phyloP scores from a whole-genome alignment of 35 echinoderm and acorn worm genomes.

The Holothuria glaberrima region DNA sequence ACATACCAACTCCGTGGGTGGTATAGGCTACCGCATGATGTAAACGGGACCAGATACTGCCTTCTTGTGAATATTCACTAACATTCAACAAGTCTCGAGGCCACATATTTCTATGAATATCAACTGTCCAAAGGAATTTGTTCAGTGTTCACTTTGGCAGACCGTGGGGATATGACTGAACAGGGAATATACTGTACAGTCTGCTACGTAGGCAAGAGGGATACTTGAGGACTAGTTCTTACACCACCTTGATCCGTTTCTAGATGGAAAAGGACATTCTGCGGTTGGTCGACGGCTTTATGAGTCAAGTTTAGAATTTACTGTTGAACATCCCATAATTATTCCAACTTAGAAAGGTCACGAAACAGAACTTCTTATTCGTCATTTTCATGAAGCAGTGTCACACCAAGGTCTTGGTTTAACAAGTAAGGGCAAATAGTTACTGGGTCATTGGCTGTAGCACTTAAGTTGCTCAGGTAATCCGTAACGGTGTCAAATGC shows the following conservation, averaged over 20 bases:
- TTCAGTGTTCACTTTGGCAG: no score
- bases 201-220: no score
- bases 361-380: constrained; percentile 10
- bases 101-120: no score
- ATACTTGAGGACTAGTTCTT: neutral
- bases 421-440: constrained; percentile 53
- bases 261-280: constrained; percentile 62
- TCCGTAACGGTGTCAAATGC: constrained; percentile 51
- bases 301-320: constrained; percentile 6
- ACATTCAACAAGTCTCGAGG: no score
- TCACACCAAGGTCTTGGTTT: constrained; percentile 68
- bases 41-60: no score
- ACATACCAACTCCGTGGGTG: no score
- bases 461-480: constrained; percentile 25
- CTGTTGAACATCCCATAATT: constrained; percentile 69
- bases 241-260: constrained; percentile 35
- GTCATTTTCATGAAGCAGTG: neutral
- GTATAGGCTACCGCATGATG: no score
- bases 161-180: no score
- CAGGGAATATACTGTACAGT: no score
- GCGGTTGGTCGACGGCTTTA: constrained; percentile 66
- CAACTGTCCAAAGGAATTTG: no score
- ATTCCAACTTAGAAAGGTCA: constrained; percentile 49
- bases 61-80: no score
- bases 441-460: constrained; percentile 71